phyloP scores from a whole-genome alignment of 2,797 vertebrate species.

The Typhlichthys subterraneus region DNA sequence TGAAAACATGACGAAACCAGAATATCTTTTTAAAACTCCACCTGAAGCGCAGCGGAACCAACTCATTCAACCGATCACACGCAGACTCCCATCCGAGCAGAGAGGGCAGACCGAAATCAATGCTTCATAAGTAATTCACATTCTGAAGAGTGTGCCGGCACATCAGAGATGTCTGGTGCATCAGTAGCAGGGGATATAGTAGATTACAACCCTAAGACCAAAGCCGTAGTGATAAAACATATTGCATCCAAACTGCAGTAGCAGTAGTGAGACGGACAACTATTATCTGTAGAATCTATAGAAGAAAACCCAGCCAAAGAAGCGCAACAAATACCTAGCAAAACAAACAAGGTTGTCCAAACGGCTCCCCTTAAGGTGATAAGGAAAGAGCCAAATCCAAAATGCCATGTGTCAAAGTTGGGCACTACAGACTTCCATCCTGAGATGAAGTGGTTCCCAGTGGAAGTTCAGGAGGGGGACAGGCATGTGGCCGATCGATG shows the following conservation, averaged over 20 bases:
- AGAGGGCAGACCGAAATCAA: slow-evolving; percentile 29
- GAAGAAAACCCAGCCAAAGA: too few species aligned
- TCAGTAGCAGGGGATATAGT: background rate
- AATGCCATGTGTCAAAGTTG: slow-evolving; percentile 44
- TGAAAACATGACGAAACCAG: slow-evolving; percentile 7
- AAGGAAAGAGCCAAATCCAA: background rate
- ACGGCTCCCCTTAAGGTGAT: too few species aligned
- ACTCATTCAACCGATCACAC: slow-evolving; percentile 17
- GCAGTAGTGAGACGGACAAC: background rate
- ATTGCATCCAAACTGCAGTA: background rate
- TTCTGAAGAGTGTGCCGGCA: slow-evolving; percentile 12
- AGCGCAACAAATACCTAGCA: too few species aligned
- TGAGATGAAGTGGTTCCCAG: slow-evolving; percentile 41
- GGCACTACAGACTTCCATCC: slow-evolving; percentile 57
- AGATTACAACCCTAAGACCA: background rate
- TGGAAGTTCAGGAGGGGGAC: slow-evolving; percentile 34
- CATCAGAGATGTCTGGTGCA: slow-evolving; percentile 12
- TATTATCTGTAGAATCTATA: too few species aligned
- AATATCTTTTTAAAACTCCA: slow-evolving; percentile 14
- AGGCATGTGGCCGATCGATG: slow-evolving; percentile 42
- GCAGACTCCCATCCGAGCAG: slow-evolving; percentile 6
- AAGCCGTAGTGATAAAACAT: too few species aligned
- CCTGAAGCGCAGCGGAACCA: slow-evolving; percentile 13
- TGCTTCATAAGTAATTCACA: slow-evolving; percentile 39
- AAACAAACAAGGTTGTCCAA: background rate